A percentile compares a stretch with the other conserved stretches of the same genome.
phyloP scores from a whole-genome alignment of 2,113 vertebrate genomes.

The Otocyon megalotis region DNA sequence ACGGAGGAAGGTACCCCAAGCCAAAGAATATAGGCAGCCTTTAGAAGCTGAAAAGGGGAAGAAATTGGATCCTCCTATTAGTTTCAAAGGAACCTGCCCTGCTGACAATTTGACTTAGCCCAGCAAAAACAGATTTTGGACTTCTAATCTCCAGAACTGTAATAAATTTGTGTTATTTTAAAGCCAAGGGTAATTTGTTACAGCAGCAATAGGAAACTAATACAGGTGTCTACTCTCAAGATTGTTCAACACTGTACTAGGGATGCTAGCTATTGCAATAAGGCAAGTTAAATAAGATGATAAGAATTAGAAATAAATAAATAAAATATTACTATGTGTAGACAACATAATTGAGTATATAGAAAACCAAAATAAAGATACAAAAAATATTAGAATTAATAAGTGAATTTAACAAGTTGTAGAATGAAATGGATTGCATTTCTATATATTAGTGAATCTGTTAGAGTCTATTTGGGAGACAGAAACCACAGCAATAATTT shows the following conservation, averaged over 20 bases:
- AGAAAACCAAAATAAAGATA: slow-evolving; percentile 1
- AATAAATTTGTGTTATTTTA: slow-evolving; percentile 26
- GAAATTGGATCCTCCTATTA: background rate
- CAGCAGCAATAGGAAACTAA: slow-evolving; percentile 14
- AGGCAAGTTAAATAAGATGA: slow-evolving; percentile 41
- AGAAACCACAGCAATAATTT: slow-evolving; percentile 32
- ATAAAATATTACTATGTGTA: background rate
- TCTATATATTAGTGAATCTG: background rate
- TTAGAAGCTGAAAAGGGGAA: background rate
- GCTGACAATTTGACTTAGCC: background rate
- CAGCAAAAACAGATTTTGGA: background rate
- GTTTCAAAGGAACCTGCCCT: background rate
- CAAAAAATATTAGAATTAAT: slow-evolving; percentile 15
- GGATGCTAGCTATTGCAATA: background rate
- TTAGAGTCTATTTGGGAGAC: background rate
- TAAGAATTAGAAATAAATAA: slow-evolving; percentile 39
- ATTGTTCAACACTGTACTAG: slow-evolving; percentile 1
- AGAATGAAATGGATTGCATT: slow-evolving; percentile 22
- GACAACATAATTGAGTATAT: background rate
- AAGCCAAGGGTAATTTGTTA: slow-evolving; percentile 30
- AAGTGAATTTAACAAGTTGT: slow-evolving; percentile 18
- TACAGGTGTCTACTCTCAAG: background rate
- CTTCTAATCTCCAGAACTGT: background rate
- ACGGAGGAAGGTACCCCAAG: background rate
- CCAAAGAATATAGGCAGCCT: background rate